Base-by-base conservation (phyloP, 2,888 invertebrate genomes). In the Dryobota labecula region DNA sequence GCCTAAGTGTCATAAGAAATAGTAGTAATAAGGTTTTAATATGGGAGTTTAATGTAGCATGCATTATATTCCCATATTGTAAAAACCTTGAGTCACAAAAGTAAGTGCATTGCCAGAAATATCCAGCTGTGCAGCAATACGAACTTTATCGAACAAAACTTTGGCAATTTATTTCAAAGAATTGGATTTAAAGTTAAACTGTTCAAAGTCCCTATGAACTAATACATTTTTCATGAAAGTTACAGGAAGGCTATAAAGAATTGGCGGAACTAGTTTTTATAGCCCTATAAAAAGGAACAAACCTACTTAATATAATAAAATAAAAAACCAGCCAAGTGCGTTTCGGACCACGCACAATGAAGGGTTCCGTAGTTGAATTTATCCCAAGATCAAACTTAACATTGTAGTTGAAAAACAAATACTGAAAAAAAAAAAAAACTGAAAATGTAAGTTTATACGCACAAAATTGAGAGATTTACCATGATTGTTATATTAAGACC, bases 101-200 rank as follows among this genome's bases (percentile, higher is more conserved):
- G 45, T 63, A 57, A 61, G 43, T 53, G 73, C 24, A 68, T 66
- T 66, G 57, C 57, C 57, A 38, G 57, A 33, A 79, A 43, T 33
- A 47, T 20, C 61, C 70, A 71, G 57, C 64, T 82, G 74, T 78
- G 45, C 45, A 45, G 11, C 27, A 27, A 51, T 33, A 51, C 43
- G 30, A 67, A 73, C 45, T 67, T 73, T 53, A 53, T 47, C 36
- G 54, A 45, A 30, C 27, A 36, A 76, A 83, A 83, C 67, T 73
- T 75, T 58, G 27, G 57, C 70, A 73, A 81, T 82, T 66, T 76
- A 60, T 63, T 76, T 67, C 38, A 58, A 73, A 64, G 66, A 80
- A 80, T 68, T 66, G 60, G 62, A 73, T 76, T 68, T 73, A 57
- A 62, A 67, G 57, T 76, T 73, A 8, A 64, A 64, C 53, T 20